Conservation (phyloP, 2,113 vertebrate genomes). For the Nibea coibor region DNA sequence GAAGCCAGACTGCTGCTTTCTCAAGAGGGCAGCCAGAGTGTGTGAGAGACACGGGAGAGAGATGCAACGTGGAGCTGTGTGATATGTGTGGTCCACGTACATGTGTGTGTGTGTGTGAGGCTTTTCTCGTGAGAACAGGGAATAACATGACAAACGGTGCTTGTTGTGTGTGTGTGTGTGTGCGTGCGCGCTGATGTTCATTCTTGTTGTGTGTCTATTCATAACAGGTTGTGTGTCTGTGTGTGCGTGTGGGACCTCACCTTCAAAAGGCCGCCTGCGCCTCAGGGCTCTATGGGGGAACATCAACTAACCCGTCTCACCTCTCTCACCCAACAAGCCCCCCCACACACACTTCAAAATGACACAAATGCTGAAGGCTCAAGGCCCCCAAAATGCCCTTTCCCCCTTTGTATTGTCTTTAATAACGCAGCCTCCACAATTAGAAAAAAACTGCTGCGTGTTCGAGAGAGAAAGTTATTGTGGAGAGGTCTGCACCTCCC, state of each 20-base stretch:
- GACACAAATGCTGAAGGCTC: slow-evolving; percentile 43
- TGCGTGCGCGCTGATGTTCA: not conserved
- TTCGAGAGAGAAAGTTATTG: slow-evolving; percentile 19
- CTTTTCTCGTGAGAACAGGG: slow-evolving; percentile 1
- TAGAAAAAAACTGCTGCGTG: not conserved
- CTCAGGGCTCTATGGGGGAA: slow-evolving; percentile 31
- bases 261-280: slow-evolving; percentile 56
- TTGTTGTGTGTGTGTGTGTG: not conserved
- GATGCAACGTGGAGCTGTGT: slow-evolving; percentile 20
- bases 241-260: slow-evolving; percentile 12
- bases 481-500: slow-evolving; percentile 44
- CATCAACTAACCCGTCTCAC: slow-evolving; percentile 28
- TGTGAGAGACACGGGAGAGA: slow-evolving; percentile 38
- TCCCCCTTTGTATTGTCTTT: slow-evolving; percentile 42
- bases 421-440: slow-evolving; percentile 44
- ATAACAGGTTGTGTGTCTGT: slow-evolving; percentile 17
- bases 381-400: slow-evolving; percentile 5
- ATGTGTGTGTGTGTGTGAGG: not conserved
- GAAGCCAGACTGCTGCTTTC: slow-evolving; percentile 58
- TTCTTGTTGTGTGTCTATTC: not conserved
- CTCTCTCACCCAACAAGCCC: not conserved
- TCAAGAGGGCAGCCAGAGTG: slow-evolving; percentile 54
- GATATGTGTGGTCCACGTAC: slow-evolving; percentile 20
- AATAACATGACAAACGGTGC: not conserved
- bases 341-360: slow-evolving; percentile 1